These are phyloP conservation scores for Sesia apiformis DNA, from an alignment of 2,888 invertebrate species.

Conservation along the genomic window DNA sequence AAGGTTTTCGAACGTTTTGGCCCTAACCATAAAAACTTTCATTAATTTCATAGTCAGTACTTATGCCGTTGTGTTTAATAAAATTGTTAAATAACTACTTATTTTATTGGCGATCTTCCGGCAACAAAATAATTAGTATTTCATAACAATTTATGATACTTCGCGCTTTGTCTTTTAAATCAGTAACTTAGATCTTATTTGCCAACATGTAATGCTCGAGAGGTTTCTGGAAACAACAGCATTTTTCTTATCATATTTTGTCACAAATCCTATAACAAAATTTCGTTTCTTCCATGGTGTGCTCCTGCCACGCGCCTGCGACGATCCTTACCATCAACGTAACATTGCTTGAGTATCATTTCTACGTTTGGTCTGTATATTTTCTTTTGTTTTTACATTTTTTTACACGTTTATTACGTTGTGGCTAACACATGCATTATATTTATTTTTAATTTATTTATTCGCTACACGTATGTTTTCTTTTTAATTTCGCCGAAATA, in stretches of 20 bases:
- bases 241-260: background rate
- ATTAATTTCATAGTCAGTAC: too few species aligned
- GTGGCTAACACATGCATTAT: background rate
- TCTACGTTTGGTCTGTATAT: conserved; percentile 63
- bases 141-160: too few species aligned
- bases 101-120: too few species aligned
- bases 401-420: conserved; percentile 2
- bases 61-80: too few species aligned
- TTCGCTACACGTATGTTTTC: conserved; percentile 1
- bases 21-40: too few species aligned
- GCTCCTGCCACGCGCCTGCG: conserved; percentile 50
- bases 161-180: too few species aligned
- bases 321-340: conserved; percentile 32
- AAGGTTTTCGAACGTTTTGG: too few species aligned
- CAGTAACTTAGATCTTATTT: too few species aligned
- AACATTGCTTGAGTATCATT: conserved; percentile 45
- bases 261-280: conserved; percentile 36
- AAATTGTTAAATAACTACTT: too few species aligned
- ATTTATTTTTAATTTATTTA: conserved; percentile 5
- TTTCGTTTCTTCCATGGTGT: conserved; percentile 61
- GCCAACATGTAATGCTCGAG: too few species aligned
- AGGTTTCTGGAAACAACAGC: too few species aligned
- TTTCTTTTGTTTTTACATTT: conserved; percentile 14
- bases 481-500: conserved; percentile 8
- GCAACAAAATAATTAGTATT: too few species aligned